These are phyloP conservation scores for Leptinotarsa defecta DNA, from an alignment of 1,140 invertebrate species.

Conservation along the genomic window DNA sequence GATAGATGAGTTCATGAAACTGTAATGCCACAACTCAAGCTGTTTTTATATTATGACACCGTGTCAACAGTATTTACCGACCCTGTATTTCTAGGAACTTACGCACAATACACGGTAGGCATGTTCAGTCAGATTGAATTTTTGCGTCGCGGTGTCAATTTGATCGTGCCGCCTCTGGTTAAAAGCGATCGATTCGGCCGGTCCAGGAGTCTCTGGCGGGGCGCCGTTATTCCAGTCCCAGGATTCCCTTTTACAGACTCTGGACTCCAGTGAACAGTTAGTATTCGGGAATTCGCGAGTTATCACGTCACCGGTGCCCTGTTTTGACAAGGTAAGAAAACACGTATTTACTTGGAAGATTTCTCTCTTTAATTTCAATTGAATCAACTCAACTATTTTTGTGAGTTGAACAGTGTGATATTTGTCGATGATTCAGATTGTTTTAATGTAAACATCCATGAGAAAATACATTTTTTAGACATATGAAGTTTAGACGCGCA, in stretches of 20 bases:
- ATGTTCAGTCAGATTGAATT: too few relatives aligned
- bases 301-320: not conserved
- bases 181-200: constrained; percentile 43
- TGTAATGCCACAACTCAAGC: too few relatives aligned
- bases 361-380: not conserved
- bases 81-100: too few relatives aligned
- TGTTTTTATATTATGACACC: too few relatives aligned
- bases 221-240: constrained; percentile 38
- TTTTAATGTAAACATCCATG: not conserved
- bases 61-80: too few relatives aligned
- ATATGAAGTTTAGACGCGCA: not conserved
- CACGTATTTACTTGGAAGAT: not conserved
- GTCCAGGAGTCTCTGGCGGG: constrained; percentile 38
- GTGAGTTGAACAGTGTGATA: not conserved
- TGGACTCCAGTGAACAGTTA: constrained; percentile 17
- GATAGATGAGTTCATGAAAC: too few relatives aligned
- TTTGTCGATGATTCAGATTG: not conserved
- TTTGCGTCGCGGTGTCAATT: not conserved
- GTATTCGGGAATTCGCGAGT: constrained; percentile 20
- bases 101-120: too few relatives aligned
- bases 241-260: constrained; percentile 28
- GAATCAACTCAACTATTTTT: not conserved
- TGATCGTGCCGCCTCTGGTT: constrained; percentile 6
- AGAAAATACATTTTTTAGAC: not conserved
- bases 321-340: not conserved